Conservation (phyloP, 1,140 invertebrate species). For the Calephelis nemesis region DNA sequence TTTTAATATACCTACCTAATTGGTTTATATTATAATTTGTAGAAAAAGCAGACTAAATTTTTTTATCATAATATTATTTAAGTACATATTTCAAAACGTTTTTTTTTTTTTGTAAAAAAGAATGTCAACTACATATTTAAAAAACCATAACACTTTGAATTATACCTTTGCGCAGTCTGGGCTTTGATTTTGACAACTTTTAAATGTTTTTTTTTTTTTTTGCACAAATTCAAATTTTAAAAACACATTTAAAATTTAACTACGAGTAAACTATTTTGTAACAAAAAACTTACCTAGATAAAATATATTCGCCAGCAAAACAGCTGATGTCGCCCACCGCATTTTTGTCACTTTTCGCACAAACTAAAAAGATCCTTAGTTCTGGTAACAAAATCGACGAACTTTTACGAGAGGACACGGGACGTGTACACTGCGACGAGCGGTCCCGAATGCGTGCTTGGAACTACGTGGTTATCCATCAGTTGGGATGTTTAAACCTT, state of each 20-base stretch:
- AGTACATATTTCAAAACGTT: too few relatives aligned
- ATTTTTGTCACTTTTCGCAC: constrained; percentile 21
- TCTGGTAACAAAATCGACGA: constrained; percentile 24
- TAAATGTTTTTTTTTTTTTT: too few relatives aligned
- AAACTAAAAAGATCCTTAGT: constrained; percentile 11
- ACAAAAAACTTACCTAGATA: constrained; percentile 28
- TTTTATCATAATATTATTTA: too few relatives aligned
- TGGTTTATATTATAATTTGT: too few relatives aligned
- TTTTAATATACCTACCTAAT: too few relatives aligned
- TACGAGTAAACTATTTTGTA: background rate
- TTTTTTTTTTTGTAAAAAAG: too few relatives aligned
- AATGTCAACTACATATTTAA: too few relatives aligned
- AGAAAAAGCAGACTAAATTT: too few relatives aligned
- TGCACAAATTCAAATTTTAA: too few relatives aligned
- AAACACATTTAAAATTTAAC: background rate
- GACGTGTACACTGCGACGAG: constrained; percentile 38
- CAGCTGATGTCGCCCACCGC: constrained; percentile 24
- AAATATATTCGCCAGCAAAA: constrained; percentile 26
- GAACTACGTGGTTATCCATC: constrained; percentile 42
- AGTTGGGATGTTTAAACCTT: constrained; percentile 41
- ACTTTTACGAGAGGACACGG: constrained; percentile 47
- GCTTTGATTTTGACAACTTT: too few relatives aligned
- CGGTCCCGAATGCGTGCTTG: constrained; percentile 39
- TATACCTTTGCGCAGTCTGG: too few relatives aligned
- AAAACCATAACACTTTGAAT: too few relatives aligned